Conservation (phyloP, 2,888 invertebrate genomes). For the Cylloceria caligata region DNA sequence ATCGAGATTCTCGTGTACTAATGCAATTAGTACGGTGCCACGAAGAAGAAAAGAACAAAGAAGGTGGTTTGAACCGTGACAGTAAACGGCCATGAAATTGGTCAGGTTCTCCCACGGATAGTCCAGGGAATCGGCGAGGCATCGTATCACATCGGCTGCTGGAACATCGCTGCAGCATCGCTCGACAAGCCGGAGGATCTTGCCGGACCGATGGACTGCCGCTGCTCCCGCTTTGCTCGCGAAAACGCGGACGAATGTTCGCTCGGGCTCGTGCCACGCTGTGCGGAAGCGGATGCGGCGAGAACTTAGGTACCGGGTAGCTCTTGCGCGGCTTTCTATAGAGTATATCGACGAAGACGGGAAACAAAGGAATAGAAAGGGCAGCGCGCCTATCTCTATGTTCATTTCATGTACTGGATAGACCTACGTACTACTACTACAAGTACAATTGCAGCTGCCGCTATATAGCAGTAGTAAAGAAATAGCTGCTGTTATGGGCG, state of each 20-base stretch:
- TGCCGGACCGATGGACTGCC: slow-evolving; percentile 30
- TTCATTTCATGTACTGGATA: slow-evolving; percentile 46
- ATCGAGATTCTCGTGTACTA: slow-evolving; percentile 57
- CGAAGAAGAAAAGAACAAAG: slow-evolving; percentile 67
- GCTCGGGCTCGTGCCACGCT: slow-evolving; percentile 50
- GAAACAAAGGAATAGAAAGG: slow-evolving; percentile 61
- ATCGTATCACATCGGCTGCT: slow-evolving; percentile 60
- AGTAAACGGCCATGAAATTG: slow-evolving; percentile 80
- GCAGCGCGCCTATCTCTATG: slow-evolving; percentile 44
- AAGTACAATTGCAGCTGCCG: no score
- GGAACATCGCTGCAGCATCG: slow-evolving; percentile 23
- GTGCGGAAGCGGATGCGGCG: slow-evolving; percentile 66
- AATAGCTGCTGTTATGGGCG: slow-evolving; percentile 62
- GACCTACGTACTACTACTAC: slow-evolving; percentile 1
- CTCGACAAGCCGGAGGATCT: not conserved
- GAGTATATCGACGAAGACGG: slow-evolving; percentile 35
- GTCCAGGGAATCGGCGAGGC: slow-evolving; percentile 60
- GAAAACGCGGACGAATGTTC: slow-evolving; percentile 57
- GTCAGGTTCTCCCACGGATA: slow-evolving; percentile 78
- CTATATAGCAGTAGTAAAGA: slow-evolving; percentile 15
- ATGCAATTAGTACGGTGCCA: slow-evolving; percentile 78
- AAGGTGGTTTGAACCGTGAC: slow-evolving; percentile 78
- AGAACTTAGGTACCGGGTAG: slow-evolving; percentile 35
- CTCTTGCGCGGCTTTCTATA: not conserved
- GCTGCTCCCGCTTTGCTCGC: slow-evolving; percentile 21